These are phyloP conservation scores for Flabesymbios commensalis DNA, from an alignment of 2,888 invertebrate species.

Conservation along the genomic window DNA sequence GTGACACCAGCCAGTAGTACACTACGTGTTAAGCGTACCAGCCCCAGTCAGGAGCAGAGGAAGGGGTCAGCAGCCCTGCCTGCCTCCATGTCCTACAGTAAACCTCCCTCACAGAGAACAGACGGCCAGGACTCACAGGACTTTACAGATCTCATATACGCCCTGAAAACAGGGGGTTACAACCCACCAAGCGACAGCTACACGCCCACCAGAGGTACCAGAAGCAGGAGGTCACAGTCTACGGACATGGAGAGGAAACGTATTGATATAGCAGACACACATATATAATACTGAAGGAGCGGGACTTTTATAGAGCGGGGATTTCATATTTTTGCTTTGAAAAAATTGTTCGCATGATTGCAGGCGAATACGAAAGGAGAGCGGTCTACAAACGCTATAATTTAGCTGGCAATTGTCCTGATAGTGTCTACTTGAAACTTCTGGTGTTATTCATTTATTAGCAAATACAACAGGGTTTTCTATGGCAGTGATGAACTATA, in stretches of 20 bases:
- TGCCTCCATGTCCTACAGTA: not conserved
- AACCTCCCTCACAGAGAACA: not conserved
- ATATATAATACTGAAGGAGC: not conserved
- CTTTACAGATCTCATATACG: not conserved
- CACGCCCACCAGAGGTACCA: not conserved
- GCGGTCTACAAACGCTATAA: no score
- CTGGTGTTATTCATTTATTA: no score
- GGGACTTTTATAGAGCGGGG: no score
- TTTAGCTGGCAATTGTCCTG: no score
- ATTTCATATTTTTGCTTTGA: no score
- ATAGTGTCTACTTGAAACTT: no score
- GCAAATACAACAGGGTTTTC: no score
- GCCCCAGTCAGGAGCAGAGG: not conserved
- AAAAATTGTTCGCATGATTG: no score
- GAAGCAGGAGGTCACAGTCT: not conserved
- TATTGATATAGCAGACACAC: constrained; percentile 1
- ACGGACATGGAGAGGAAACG: constrained; percentile 1
- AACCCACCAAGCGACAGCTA: not conserved
- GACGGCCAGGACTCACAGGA: not conserved
- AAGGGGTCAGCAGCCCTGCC: not conserved
- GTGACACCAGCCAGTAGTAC: not conserved
- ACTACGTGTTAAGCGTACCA: constrained; percentile 1
- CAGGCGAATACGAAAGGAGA: no score
- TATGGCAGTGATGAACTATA: no score
- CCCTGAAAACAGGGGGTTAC: not conserved